Percentiles rank a stretch among this genome's conserved stretches.
Evolutionary conservation across 2,888 invertebrate species (phyloP).

Genomic region (Epirrhoe tristata): DNA sequence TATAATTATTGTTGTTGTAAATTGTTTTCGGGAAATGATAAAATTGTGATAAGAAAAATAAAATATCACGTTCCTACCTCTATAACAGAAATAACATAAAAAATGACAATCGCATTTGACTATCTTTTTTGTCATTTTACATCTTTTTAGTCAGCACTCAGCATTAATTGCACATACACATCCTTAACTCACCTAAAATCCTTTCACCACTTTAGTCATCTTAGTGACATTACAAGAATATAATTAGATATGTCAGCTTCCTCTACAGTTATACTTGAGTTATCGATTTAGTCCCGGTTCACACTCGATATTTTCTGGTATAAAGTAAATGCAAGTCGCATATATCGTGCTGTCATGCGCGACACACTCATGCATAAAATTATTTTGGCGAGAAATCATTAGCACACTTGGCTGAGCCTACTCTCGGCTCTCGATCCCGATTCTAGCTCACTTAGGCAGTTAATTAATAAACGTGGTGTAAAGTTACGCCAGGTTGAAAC

Average conservation of each 20-base stretch:
- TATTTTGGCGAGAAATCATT: conserved; percentile 58
- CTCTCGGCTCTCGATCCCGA: neutral
- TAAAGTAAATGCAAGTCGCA: conserved; percentile 50
- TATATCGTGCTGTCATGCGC: conserved; percentile 48
- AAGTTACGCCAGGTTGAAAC: too few species aligned
- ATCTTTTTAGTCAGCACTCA: too few species aligned
- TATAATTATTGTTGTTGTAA: conserved; percentile 6
- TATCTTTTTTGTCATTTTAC: too few species aligned
- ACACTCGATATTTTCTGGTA: conserved; percentile 48
- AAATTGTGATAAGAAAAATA: neutral
- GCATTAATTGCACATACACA: too few species aligned
- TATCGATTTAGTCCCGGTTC: conserved; percentile 41
- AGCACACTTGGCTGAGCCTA: conserved; percentile 31
- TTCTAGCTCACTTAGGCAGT: too few species aligned
- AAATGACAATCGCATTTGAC: too few species aligned
- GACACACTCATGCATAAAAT: conserved; percentile 67
- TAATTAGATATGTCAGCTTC: neutral
- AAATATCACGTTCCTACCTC: neutral
- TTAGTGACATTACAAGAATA: neutral
- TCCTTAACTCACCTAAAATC: too few species aligned
- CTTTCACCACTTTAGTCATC: too few species aligned
- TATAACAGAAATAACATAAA: too few species aligned
- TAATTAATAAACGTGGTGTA: too few species aligned
- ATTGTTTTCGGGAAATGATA: neutral
- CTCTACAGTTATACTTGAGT: conserved; percentile 4